Evolutionary conservation across 2,113 vertebrate species (phyloP).

Genomic region (Tympanuchus pallidicinctus): DNA sequence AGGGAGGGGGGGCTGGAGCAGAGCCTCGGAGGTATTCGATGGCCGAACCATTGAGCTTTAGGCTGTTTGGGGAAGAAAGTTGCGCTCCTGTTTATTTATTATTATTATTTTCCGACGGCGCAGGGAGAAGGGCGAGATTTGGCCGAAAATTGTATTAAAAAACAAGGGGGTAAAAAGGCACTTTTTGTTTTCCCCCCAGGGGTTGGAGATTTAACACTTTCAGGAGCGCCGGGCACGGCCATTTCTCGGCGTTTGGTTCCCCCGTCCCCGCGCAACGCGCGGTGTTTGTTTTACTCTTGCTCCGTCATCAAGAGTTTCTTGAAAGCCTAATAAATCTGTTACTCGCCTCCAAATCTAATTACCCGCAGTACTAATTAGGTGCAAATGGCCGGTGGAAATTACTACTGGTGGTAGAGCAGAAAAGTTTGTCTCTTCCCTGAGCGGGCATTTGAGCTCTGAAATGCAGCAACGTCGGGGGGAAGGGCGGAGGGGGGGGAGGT

Average conservation of each 20-base stretch:
- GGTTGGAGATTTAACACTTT: background rate
- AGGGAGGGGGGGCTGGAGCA: no score
- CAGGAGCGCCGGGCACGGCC: background rate
- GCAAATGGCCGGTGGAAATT: conserved; percentile 79
- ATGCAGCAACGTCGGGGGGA: conserved; percentile 76
- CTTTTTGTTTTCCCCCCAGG: background rate
- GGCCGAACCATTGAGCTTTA: background rate
- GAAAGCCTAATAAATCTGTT: conserved; percentile 82
- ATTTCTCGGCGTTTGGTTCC: background rate
- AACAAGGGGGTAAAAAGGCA: background rate
- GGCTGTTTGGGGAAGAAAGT: background rate
- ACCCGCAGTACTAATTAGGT: conserved; percentile 89
- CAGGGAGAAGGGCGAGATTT: background rate
- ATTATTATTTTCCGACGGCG: background rate
- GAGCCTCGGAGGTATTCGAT: no score
- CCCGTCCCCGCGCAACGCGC: background rate
- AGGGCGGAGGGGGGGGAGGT: conserved; percentile 50
- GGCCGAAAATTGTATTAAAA: accelerated
- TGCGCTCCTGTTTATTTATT: background rate
- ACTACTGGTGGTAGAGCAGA: conserved; percentile 62
- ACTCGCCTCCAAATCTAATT: conserved; percentile 91
- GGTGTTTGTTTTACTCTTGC: conserved; percentile 86
- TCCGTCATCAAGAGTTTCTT: conserved; percentile 83
- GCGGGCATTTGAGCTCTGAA: conserved; percentile 84
- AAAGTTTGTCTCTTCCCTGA: conserved; percentile 76